Evolutionary conservation across 2,113 vertebrate species (phyloP), one percentile per base, ranked within the genome.

Genomic region (Hippocampus comes): DNA sequence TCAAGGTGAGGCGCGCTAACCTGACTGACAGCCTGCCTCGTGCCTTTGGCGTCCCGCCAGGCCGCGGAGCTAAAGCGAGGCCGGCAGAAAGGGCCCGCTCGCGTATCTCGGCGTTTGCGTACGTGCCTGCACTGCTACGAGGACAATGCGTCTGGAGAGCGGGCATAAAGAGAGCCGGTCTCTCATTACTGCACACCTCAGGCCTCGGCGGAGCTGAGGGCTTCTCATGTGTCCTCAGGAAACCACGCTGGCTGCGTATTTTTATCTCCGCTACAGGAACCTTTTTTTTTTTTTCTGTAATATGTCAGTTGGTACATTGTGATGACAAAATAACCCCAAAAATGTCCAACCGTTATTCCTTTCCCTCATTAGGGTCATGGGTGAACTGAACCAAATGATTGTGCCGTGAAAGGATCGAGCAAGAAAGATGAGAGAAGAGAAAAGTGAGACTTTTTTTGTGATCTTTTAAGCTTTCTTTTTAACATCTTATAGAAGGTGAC

Each of bases 141-240:
- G 83, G 83, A 81, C 75, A 76, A 78, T 64, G 74, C 72, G 56
- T 79, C 72, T 87, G 78, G 82, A 83, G 84, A 83, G 64, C 53
- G 81, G 83, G 84, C 82, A 77, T 43, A 56, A 79, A 80, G 75
- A 68, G 46, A 81, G 71, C 77, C 76, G 81, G 74, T 68, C 80
- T 89, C 88, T 92, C 88, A 90, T 91, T 92, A 90, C 85, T 34
- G 68, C 78, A 63, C 88, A 85, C 90, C 89, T 77, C 83, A 81
- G 84, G 88, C 84, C 70, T 65, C 70, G 84, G 77, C 27, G 72
- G 76, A 67, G 48, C 77, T 42, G 41, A 78, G 76, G 66, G 68
- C 76, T 85, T 73, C 69, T 85, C 63, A 55, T 67, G 79, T 75
- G 78, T 78, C 82, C 77, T 70, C 73, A 80, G 79, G 78, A 90